Evolutionary conservation across 2,113 vertebrate species (phyloP), one percentile per base, ranked within the genome.

Genomic region (Mustelus asterias): DNA sequence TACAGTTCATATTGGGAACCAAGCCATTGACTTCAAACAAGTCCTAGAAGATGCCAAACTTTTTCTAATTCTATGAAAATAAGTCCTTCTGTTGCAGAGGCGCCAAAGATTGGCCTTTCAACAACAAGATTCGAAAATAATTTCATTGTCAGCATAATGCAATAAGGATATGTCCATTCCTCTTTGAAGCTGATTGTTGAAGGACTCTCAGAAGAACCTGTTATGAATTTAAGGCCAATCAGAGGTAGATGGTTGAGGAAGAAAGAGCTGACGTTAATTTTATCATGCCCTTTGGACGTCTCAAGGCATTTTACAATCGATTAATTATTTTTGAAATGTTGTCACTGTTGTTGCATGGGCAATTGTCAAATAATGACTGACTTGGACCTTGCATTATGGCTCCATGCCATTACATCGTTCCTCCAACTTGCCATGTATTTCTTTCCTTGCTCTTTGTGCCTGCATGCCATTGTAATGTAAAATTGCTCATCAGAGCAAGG

Each of bases 51-150:
- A 93, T 65, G 89, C 89, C 89, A 93, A 93, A 67, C 33, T 18
- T 93, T 93, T 63, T 22, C 60, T 65, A 63, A 65, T 93, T 93
- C 60, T 93, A 37, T 93, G 89, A 37, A 93, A 65, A 18, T n/a
- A 93, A 93, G 6, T 93, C n/a, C 2, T 37, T 60, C 89, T 8
- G 63, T 65, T 93, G 88, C 13, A 90, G 13, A 60, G 88, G 13
- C 18, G 58, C 60, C 60, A 41, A 63, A 8, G n/a, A 65, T 93
- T 65, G 33, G 29, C n/a, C n/a, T 93, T 93, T 37, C 33, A 67
- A 65, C 37, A 65, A 67, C 63, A 93, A 65, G 33, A 65, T 67
- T 16, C 4, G n/a, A 93, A 93, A 93, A 67, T 65, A 63, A n/a
- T 37, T 20, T 93, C 33, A 93, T 93, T 93, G 33, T 93, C 33